Conservation (phyloP, 2,888 invertebrate species). For the Argyresthia albistria region DNA sequence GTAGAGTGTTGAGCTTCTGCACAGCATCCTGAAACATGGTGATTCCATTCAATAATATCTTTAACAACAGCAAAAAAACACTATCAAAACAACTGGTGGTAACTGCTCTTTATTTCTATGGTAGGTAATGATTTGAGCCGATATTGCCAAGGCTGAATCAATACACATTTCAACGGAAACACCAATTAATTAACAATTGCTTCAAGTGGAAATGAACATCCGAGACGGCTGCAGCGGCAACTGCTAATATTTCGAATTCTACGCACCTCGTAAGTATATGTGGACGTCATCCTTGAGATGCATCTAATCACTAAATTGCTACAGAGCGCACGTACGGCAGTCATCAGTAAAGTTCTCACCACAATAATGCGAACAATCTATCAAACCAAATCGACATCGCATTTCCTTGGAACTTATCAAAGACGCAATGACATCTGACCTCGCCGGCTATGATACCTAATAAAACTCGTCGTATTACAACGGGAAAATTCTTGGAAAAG, state of each 20-base stretch:
- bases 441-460: background rate
- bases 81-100: too few species aligned
- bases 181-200: too few species aligned
- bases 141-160: too few species aligned
- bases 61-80: too few species aligned
- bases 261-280: conserved; percentile 45
- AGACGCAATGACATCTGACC: conserved; percentile 46
- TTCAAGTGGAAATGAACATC: too few species aligned
- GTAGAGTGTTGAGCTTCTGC: conserved; percentile 76
- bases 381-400: background rate
- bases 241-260: too few species aligned
- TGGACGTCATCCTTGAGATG: conserved; percentile 42
- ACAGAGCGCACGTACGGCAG: conserved; percentile 22
- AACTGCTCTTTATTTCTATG: too few species aligned
- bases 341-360: conserved; percentile 36
- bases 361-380: background rate
- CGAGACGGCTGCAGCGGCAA: too few species aligned
- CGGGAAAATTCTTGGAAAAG: too few species aligned
- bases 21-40: conserved; percentile 75
- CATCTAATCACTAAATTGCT: conserved; percentile 33
- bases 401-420: conserved; percentile 26
- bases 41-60: too few species aligned
- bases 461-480: too few species aligned
- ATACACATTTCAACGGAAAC: background rate
- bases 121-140: too few species aligned